Base-by-base conservation (phyloP, 2,113 vertebrate genomes). In the Cryptotis parvus region DNA sequence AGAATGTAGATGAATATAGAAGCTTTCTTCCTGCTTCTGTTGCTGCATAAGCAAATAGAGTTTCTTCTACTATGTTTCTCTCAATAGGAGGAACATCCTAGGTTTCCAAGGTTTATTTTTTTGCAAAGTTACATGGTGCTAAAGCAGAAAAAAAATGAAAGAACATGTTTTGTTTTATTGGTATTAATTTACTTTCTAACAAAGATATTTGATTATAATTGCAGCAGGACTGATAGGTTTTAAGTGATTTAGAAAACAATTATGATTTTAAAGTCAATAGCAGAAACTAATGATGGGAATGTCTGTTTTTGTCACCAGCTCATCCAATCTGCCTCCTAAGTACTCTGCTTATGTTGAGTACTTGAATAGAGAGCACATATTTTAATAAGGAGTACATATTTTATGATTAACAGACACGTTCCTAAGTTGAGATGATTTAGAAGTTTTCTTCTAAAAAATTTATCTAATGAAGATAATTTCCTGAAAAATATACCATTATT, bases 401-500 rank as follows among this genome's bases (percentile, higher is more conserved):
- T 83, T 72, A 76, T 16, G 79, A 79, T 66, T 41, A 84, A 68
- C 12, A 68, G 55, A 27, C 15, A 80, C 33, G 29, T 3, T 18
- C 52, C 45, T 65, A 80, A 84, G 1, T 20, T 69, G 55, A 49
- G 20, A 79, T 81, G 14, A 52, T 61, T 55, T 49, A 82, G 7
- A 35, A 69, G 4, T 14, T 39, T n/a, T 37, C 16, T 15, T 18
- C 49, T 72, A 69, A 70, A 41, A 41, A 5, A 84, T 45, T n/a
- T 70, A 77, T 63, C 75, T 84, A 89, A 89, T 73, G 73, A 70
- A 87, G 87, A 89, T 33, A 31, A 78, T 70, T 83, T 76, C 9
- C 88, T 77, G 20, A 9, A 84, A 55, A 73, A 52, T 74, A 37
- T 49, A 16, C 14, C 39, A 77, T 69, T 33, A 27, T 81, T 29